Evolutionary conservation across 2,113 vertebrate genomes (phyloP).

Genomic region (Notarius quadriscutis): DNA sequence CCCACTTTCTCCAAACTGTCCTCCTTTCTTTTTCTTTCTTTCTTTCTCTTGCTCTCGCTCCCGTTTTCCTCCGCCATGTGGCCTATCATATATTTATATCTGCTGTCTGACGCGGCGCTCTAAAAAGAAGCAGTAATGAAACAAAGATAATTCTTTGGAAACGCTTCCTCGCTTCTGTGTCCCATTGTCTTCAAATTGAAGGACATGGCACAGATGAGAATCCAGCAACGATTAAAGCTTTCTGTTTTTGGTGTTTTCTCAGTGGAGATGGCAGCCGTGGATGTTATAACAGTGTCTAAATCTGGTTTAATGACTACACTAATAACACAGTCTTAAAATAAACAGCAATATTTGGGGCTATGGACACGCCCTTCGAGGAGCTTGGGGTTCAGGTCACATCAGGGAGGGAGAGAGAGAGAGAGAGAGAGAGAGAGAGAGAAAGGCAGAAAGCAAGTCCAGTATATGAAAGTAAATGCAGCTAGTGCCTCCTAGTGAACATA

Average conservation of each 20-base stretch:
- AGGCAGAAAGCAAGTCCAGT: neutral
- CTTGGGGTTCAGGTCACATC: neutral
- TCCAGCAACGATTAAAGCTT: neutral
- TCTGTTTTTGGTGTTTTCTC: conserved; percentile 3
- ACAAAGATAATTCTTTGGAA: conserved; percentile 32
- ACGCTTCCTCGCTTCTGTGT: neutral
- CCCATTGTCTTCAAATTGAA: neutral
- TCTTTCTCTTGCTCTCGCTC: conserved; percentile 50
- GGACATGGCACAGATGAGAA: neutral
- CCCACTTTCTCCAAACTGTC: conserved; percentile 74
- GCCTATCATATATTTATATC: conserved; percentile 70
- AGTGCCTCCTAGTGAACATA: conserved; percentile 46
- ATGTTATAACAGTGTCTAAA: conserved; percentile 14
- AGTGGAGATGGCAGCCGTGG: neutral
- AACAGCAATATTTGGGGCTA: conserved; percentile 2
- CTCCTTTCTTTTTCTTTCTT: conserved; percentile 12
- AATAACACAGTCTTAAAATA: conserved; percentile 44
- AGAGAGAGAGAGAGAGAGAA: neutral
- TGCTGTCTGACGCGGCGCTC: conserved; percentile 47
- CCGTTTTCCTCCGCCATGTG: conserved; percentile 65
- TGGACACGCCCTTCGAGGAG: neutral
- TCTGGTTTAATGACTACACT: conserved; percentile 41
- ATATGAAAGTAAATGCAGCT: neutral
- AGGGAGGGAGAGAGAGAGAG: conserved; percentile 9
- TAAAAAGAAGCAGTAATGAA: neutral